Base-by-base conservation (phyloP, 2,113 vertebrate genomes). In the Archilochus colubris region DNA sequence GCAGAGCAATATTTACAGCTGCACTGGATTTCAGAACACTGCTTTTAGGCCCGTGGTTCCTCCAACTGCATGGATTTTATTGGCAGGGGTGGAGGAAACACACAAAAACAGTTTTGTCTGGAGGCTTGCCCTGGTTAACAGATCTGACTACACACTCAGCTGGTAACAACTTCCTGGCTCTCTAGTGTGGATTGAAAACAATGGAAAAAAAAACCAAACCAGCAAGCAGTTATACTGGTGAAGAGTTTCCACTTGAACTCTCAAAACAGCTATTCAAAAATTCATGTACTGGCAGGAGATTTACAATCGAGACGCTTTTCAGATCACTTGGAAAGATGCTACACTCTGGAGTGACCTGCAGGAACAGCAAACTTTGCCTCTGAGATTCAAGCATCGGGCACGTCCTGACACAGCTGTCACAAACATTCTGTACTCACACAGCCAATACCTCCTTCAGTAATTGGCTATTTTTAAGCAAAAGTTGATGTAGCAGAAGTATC, bases 141-240 rank as follows among this genome's bases (percentile, higher is more conserved):
- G 85, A 95, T 86, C 79, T 9, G 9, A 86, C 89, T 91, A 88
- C 72, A 68, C 6, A 15, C 53, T 86, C 85, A 78, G 76, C 64
- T 88, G 85, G 91, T 93, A 94, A 95, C 59, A 95, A 83, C 82
- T 75, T 91, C 72, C 79, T 94, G 93, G 93, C 82, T 91, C 75
- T 94, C 79, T 64, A 86, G 64, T 3, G 27, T 13, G 61, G 68
- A 83, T 3, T 70, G 93, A 82, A 93, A 95, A 96, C 93, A 93
- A 91, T 67, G 89, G 84, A 17, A 51, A 85, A 88, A 89, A 40
- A 40, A 40, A 12, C 10, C 54, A 0, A 1, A 21, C 27, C 69
- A 84, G 67, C 54, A 72, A 75, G 79, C 14, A 70, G 51, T 68
- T 91, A 83, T 13, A 91, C 30, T 59, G 79, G 70, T 10, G 28